Conservation (phyloP, 2,113 vertebrate genomes). For the Oreochromis spilurus region DNA sequence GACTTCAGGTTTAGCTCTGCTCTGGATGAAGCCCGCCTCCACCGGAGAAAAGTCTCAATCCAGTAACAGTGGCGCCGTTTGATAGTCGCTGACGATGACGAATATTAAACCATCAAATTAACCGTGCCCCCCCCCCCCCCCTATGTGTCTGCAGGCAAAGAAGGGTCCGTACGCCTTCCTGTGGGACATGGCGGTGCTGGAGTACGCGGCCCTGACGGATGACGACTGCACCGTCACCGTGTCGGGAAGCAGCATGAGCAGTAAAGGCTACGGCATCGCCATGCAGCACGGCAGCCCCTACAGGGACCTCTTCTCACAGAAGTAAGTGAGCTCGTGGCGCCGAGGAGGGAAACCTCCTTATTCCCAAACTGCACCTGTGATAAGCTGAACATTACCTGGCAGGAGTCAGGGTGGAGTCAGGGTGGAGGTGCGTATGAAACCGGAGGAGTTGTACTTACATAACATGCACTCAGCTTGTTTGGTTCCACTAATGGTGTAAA, state of each 20-base stretch:
- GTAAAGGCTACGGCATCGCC: slow-evolving; percentile 95
- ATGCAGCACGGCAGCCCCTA: slow-evolving; percentile 98
- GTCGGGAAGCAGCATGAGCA: slow-evolving; percentile 88
- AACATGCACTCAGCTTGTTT: neutral
- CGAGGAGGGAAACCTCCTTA: neutral
- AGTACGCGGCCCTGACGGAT: slow-evolving; percentile 91
- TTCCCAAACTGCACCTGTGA: neutral
- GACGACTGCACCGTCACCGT: slow-evolving; percentile 93
- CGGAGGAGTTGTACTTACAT: fast-evolving
- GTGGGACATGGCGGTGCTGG: slow-evolving; percentile 96
- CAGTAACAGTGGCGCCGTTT: neutral
- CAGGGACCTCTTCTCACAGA: slow-evolving; percentile 95
- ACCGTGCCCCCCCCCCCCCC: neutral
- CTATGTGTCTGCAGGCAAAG: slow-evolving; percentile 81
- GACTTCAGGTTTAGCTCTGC: neutral
- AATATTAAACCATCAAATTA: neutral
- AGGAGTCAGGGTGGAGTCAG: too few relatives aligned
- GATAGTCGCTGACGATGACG: neutral
- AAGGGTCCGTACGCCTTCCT: slow-evolving; percentile 91
- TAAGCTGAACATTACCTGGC: neutral
- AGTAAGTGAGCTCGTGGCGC: slow-evolving; percentile 63
- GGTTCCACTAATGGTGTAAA: neutral
- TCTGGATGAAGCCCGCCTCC: neutral
- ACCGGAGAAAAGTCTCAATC: neutral
- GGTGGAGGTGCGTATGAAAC: neutral